Base-by-base conservation (phyloP, 2,797 vertebrate genomes). In the Cossypha polioptera region DNA sequence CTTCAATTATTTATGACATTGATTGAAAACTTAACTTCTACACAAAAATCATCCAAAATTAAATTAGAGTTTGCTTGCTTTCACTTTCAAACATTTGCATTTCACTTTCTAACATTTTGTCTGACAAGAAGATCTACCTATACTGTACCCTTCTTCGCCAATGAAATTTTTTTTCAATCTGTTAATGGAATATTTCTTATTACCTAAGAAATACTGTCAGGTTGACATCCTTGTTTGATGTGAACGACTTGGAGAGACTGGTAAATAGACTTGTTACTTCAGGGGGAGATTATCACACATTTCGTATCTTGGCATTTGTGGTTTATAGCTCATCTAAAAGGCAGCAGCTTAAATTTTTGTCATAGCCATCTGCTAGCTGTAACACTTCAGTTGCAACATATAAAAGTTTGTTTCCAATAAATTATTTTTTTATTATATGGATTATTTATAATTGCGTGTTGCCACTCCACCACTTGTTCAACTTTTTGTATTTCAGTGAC, bases 201-300 rank as follows among this genome's bases (percentile, higher is more conserved):
- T 91, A 65, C 15, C 9, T 58, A 31, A 86, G 36, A 96, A 91
- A 86, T 82, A 92, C 38, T 87, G 12, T 62, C 47, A 65, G 22
- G 20, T 48, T 94, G 59, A 66, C 33, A 75, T 72, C 61, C 36
- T 92, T 69, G 36, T 31, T 94, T 54, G 55, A 4, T 76, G 35
- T 33, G 28, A 94, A 72, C 0, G 1, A 76, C 86, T 84, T 78
- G 26, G 42, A 86, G 91, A 81, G 21, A 50, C 45, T 80, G n/a
- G 50, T 55, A 95, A 96, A 90, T 50, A 89, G 26, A 48, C 92
- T 96, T 86, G 36, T 76, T 92, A 80, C 31, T 86, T 86, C 19
- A 72, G 43, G 53, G 47, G 17, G 55, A 92, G 40, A 86, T 96
- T 90, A 71, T 77, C 43, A 59, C n/a, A 74, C 31, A 48, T 79